Base-by-base conservation (phyloP, 2,888 invertebrate species). In the Bombylius discolor region DNA sequence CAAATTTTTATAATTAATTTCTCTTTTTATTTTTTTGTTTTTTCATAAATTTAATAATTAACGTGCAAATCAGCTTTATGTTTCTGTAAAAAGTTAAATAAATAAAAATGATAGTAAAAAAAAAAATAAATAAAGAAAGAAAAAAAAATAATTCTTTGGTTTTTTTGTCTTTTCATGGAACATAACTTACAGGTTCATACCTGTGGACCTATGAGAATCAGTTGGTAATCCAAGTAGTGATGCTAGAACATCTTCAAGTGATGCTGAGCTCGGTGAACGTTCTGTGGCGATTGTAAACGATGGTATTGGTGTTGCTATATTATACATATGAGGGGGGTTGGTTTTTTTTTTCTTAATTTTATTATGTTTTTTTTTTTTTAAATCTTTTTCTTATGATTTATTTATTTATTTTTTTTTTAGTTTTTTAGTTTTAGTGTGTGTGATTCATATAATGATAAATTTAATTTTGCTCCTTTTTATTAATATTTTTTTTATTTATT, bases 171-270 rank as follows among this genome's bases (percentile, higher is more conserved):
- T 61, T 56, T 59, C 56, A 63, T 68, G 78, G 77, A 70, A 70
- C 69, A 79, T 81, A 82, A 85, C 85, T 85, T 85, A 85, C 85
- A 84, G 82, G 81, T 82, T 83, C 82, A 71, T 74, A 74, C 74
- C 74, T 79, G 89, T 89, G 66, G 88, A 85, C 69, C 87, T 85
- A 67, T 86, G 82, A 65, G 83, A 80, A 66, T 79, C 76, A 63
- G 86, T 81, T 68, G 91, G 87, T 70, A 91, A 81, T 70, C 92
- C 90, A 75, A 94, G 83, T 65, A 94, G 83, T 62, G 92, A 90
- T 76, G 94, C 91, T 76, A 94, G 80, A 63, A 94, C 93, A 79
- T 94, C 93, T 79, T 94, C 93, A 71, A 94, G 79, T 63, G 93
- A 94, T 59, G 91, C 88, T 65, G 88, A 88, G 51, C 86, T 85